Conservation (phyloP, 2,888 invertebrate genomes). For the Notocelia uddmanniana region DNA sequence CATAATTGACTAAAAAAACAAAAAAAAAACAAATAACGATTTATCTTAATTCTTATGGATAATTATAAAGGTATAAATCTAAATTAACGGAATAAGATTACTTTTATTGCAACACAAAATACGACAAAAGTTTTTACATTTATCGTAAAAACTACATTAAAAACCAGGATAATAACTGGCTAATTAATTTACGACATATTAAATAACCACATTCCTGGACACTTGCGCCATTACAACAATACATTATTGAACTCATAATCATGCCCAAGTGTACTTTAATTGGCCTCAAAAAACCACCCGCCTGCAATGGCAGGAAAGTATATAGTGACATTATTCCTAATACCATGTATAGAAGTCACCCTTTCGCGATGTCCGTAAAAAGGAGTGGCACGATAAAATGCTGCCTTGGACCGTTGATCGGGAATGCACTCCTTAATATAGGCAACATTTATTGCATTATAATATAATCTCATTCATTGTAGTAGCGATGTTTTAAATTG, state of each 20-base stretch:
- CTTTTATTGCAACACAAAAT: neutral
- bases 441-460: constrained; percentile 9
- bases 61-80: too few relatives aligned
- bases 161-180: constrained; percentile 25
- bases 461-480: constrained; percentile 7
- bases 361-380: constrained; percentile 48
- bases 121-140: neutral
- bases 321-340: constrained; percentile 45
- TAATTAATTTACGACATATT: constrained; percentile 19
- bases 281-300: constrained; percentile 24
- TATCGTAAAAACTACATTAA: constrained; percentile 6
- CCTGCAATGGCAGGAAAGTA: constrained; percentile 34
- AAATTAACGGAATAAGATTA: neutral
- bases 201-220: constrained; percentile 21
- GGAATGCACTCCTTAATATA: constrained; percentile 27
- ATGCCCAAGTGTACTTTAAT: constrained; percentile 27
- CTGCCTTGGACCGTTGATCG: constrained; percentile 29
- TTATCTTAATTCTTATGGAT: too few relatives aligned
- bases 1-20: too few relatives aligned
- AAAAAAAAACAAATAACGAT: too few relatives aligned
- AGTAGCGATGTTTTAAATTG: neutral
- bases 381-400: constrained; percentile 39
- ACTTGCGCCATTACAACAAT: constrained; percentile 21
- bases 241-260: constrained; percentile 33
- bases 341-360: constrained; percentile 47